phyloP scores from a whole-genome alignment of 2,888 invertebrate genomes.

The Platycheirus rosarum region DNA sequence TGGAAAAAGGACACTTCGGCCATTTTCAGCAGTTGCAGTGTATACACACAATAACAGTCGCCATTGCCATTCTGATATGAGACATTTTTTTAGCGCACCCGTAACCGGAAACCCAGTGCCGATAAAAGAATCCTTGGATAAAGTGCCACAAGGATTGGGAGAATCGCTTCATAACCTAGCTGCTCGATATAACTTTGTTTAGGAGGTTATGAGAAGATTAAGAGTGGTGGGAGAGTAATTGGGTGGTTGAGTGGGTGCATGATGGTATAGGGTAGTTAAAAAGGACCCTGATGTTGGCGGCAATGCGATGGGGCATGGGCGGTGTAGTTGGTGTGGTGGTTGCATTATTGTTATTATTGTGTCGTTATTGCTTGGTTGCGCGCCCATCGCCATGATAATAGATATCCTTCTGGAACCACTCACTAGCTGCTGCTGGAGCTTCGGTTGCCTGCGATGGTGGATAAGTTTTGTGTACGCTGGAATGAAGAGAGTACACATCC shows the following conservation, averaged over 20 bases:
- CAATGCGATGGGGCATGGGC: not conserved
- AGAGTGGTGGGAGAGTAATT: too few relatives aligned
- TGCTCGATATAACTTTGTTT: slow-evolving; percentile 46
- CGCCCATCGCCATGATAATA: slow-evolving; percentile 35
- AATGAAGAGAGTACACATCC: slow-evolving; percentile 56
- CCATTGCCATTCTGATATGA: slow-evolving; percentile 46
- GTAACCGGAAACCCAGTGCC: slow-evolving; percentile 44
- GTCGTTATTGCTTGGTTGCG: slow-evolving; percentile 49
- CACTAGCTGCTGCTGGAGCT: not conserved
- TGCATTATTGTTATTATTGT: slow-evolving; percentile 68
- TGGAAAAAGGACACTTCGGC: slow-evolving; percentile 50
- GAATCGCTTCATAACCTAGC: slow-evolving; percentile 27
- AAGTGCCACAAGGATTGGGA: slow-evolving; percentile 28
- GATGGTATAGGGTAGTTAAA: slow-evolving; percentile 5
- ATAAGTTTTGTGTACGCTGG: slow-evolving; percentile 23
- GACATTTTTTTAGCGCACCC: slow-evolving; percentile 31
- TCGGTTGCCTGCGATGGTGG: not conserved
- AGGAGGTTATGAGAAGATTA: slow-evolving; percentile 30
- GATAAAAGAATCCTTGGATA: slow-evolving; percentile 25
- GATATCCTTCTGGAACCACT: slow-evolving; percentile 11
- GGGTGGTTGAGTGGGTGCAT: not conserved
- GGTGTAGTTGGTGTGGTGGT: slow-evolving; percentile 35
- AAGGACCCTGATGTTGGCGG: slow-evolving; percentile 9
- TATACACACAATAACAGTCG: slow-evolving; percentile 56
- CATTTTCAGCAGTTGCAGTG: slow-evolving; percentile 62